Evolutionary conservation across 2,113 vertebrate species (phyloP).

Genomic region (Struthio camelus): DNA sequence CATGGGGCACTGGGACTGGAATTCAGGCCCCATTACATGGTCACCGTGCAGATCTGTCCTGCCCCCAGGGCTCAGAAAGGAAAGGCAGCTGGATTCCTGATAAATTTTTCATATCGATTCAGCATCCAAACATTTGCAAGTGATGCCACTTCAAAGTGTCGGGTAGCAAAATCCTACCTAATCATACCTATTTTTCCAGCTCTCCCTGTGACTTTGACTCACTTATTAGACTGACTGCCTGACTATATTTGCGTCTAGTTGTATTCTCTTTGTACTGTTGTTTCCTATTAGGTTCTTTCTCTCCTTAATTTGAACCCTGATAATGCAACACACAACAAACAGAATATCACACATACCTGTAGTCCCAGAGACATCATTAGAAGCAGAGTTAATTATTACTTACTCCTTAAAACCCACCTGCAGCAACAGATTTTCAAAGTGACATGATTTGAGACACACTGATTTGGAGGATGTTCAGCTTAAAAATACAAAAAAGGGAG

Average conservation of each 20-base stretch:
- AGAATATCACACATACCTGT: background rate
- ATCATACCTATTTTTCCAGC: background rate
- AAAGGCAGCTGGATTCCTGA: background rate
- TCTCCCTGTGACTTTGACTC: background rate
- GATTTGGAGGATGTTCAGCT: background rate
- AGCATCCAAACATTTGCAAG: background rate
- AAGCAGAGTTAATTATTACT: background rate
- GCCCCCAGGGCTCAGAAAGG: background rate
- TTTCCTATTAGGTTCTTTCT: background rate
- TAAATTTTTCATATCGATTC: background rate
- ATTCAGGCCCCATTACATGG: background rate
- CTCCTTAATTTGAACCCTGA: constrained; percentile 2
- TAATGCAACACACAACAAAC: background rate
- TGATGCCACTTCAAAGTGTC: background rate
- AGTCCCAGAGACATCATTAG: background rate
- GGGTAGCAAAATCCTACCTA: background rate
- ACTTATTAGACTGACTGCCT: background rate
- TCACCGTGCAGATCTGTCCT: background rate
- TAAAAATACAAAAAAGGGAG: background rate
- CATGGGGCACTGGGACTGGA: background rate
- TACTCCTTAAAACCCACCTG: background rate
- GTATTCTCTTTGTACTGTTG: background rate
- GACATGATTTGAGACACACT: background rate
- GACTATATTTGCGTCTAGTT: background rate
- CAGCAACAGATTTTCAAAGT: background rate